Evolutionary conservation across 2,113 vertebrate species (phyloP).

Genomic region (Dipodomys ordii): DNA sequence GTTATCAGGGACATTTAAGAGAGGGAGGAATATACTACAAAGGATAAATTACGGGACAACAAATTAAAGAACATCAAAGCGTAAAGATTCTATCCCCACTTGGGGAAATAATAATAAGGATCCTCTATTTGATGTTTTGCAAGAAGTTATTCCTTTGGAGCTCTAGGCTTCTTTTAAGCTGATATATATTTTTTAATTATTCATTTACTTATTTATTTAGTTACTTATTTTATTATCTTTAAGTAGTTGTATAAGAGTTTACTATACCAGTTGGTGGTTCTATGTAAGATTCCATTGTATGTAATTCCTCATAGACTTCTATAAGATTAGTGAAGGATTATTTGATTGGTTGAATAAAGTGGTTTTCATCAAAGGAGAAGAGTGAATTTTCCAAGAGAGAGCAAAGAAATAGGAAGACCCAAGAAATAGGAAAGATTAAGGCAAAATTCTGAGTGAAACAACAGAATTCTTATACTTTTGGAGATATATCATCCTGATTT

Average conservation of each 20-base stretch:
- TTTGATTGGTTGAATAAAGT: slow-evolving; percentile 34
- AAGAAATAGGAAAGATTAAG: slow-evolving; percentile 59
- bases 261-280: no score
- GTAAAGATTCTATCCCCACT: not conserved
- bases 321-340: slow-evolving; percentile 34
- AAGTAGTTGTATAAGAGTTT: no score
- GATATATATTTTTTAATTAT: no score
- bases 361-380: slow-evolving; percentile 62
- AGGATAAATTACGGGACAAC: slow-evolving; percentile 37
- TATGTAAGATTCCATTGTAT: slow-evolving; percentile 31
- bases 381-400: slow-evolving; percentile 5
- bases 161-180: slow-evolving; percentile 63
- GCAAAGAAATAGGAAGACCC: slow-evolving; percentile 50
- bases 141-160: slow-evolving; percentile 48
- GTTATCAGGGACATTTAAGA: slow-evolving; percentile 14
- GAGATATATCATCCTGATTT: not conserved
- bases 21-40: not conserved
- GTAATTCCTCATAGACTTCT: slow-evolving; percentile 1
- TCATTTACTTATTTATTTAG: no score
- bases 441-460: slow-evolving; percentile 46
- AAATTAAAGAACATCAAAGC: slow-evolving; percentile 11
- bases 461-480: slow-evolving; percentile 9
- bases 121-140: not conserved
- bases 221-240: no score
- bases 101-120: no score